These are phyloP conservation scores for Mesorhabditis belari DNA, from an alignment of 2,888 invertebrate genomes.

Conservation along the genomic window DNA sequence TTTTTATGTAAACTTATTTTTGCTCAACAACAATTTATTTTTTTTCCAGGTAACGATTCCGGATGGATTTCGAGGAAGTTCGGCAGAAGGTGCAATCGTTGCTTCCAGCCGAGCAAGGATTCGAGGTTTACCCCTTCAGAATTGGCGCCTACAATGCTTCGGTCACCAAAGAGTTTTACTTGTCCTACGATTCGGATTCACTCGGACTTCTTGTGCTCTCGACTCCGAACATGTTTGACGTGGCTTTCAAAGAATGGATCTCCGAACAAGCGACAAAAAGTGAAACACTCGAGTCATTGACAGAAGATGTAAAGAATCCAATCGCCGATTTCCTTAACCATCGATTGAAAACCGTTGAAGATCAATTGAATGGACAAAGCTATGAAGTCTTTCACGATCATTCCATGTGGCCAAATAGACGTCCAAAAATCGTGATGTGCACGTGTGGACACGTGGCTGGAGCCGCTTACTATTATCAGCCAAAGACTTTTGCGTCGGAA, in stretches of 20 bases:
- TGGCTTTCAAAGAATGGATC: slow-evolving; percentile 56
- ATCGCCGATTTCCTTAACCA: background rate
- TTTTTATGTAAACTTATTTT: too few relatives aligned
- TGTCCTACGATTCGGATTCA: slow-evolving; percentile 52
- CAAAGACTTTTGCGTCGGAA: slow-evolving; percentile 12
- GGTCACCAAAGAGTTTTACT: slow-evolving; percentile 53
- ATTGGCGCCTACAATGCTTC: slow-evolving; percentile 58
- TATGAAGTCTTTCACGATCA: slow-evolving; percentile 57
- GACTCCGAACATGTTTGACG: slow-evolving; percentile 60
- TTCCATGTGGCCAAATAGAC: slow-evolving; percentile 56
- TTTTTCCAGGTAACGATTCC: too few relatives aligned
- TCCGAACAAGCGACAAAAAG: slow-evolving; percentile 34
- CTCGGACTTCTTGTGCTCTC: slow-evolving; percentile 57
- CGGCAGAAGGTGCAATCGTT: background rate
- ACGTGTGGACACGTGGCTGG: slow-evolving; percentile 59
- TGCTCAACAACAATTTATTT: too few relatives aligned
- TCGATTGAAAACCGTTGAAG: background rate
- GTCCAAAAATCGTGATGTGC: slow-evolving; percentile 60
- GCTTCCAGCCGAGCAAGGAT: slow-evolving; percentile 24
- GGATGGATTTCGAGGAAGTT: background rate
- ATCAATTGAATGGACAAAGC: background rate
- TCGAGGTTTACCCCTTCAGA: slow-evolving; percentile 33
- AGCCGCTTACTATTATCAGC: slow-evolving; percentile 38
- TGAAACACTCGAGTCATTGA: slow-evolving; percentile 14
- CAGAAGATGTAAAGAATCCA: slow-evolving; percentile 6